phyloP scores from a whole-genome alignment of 2,113 vertebrate genomes.

The Deroptyus accipitrinus region DNA sequence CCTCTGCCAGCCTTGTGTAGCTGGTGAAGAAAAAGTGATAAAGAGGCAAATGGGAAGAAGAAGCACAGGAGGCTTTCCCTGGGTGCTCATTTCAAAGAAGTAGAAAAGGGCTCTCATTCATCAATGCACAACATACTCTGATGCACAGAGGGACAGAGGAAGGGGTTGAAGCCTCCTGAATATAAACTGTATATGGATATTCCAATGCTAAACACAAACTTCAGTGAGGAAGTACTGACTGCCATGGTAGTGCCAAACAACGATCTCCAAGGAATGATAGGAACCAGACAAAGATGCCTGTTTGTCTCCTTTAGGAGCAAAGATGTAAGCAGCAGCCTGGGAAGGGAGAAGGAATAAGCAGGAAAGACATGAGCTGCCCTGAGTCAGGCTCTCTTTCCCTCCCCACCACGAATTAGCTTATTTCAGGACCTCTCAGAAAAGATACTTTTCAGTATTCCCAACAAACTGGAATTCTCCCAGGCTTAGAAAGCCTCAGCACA shows the following conservation, averaged over 20 bases:
- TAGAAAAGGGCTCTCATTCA: background rate
- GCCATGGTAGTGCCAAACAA: background rate
- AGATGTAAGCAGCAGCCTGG: background rate
- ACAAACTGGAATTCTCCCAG: background rate
- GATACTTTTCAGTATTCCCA: background rate
- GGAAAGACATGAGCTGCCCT: background rate
- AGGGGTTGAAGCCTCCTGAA: background rate
- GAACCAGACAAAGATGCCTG: background rate
- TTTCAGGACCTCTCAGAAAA: background rate
- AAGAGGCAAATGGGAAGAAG: background rate
- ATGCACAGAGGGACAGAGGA: background rate
- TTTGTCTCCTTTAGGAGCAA: background rate
- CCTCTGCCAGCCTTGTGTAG: background rate
- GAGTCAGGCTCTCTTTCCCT: background rate
- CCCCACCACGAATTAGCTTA: background rate
- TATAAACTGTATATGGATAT: background rate
- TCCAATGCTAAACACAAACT: background rate
- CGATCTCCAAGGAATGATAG: background rate
- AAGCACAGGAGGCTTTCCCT: background rate
- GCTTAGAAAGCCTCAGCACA: background rate
- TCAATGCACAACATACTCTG: background rate
- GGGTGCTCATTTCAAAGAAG: background rate
- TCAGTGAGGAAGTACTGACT: background rate
- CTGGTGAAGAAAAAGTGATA: background rate
- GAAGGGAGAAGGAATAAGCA: background rate